Evolutionary conservation across 2,797 vertebrate species (phyloP), one percentile per base, ranked within the genome.

Genomic region (Thalassophryne amazonica): DNA sequence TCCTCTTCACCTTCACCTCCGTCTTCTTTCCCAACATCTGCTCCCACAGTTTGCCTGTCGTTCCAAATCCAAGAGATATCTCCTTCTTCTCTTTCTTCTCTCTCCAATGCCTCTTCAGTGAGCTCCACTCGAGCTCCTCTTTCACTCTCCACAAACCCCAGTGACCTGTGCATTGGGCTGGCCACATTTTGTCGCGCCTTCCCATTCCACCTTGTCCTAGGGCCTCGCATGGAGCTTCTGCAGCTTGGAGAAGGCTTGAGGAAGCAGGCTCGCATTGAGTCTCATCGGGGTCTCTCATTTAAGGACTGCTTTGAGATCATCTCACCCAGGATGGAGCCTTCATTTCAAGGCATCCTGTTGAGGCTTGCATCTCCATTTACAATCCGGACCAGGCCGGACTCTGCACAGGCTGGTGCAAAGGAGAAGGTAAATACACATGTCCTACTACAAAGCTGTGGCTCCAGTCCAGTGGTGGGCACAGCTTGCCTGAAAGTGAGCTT

Each of bases 141-240:
- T 0, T 90, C 88, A 49, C 88, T 94, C 17, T 98, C 96, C 6
- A 91, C 86, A 8, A 92, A 91, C 19, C 94, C 96, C 1, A 81
- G 88, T 3, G 95, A 99, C 79, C 90, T 99, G 72, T 83, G 94
- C 69, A 95, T 99, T 18, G 91, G 93, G 78, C 93, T 97, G 89
- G 95, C 78, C 73, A 98, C 95, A 2, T 99, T 99, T 88, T 98
- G 96, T 87, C 88, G 94, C 76, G 95, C 95, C 39, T 99, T 98
- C 61, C 97, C 97, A 0, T 99, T 99, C 82, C 97, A 99, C 63
- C 72, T 99, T 42, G 95, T 98, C 84, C 91, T 99, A 71, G 97
- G 97, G 49, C 86, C 94, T 43, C 89, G 79, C 73, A 97, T 99
- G 97, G 77, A 92, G 28, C 65, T 99, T 17, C 88, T 98, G 45